Percentiles rank a stretch among this genome's conserved stretches.
Conservation (phyloP, 2,113 vertebrate genomes). For the Planiliza haematocheilus region DNA sequence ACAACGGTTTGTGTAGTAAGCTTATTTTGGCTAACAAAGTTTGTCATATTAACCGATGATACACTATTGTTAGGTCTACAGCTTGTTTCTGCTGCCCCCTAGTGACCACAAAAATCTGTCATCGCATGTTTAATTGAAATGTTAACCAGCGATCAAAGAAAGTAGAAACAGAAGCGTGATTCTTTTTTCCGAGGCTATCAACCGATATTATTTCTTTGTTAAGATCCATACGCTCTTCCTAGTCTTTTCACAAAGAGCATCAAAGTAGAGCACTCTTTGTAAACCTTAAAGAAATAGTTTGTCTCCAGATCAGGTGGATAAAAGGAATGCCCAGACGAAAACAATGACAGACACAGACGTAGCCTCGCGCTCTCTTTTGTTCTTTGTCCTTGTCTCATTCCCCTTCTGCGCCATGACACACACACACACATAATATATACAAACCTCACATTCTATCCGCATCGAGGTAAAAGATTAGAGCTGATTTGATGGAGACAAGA, state of each 20-base stretch:
- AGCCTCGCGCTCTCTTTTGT: constrained; percentile 6
- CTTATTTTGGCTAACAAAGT: no score
- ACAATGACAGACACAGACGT: constrained; percentile 20
- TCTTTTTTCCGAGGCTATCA: background rate
- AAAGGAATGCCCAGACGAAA: constrained; percentile 7
- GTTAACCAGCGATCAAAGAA: no score
- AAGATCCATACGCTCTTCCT: constrained; percentile 20
- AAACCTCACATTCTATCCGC: constrained; percentile 28
- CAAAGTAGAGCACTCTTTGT: constrained; percentile 9
- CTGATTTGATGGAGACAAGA: constrained; percentile 65
- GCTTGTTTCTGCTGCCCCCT: no score
- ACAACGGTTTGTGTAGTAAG: no score
- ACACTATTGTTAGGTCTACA: no score
- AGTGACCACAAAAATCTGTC: no score
- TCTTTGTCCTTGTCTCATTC: constrained; percentile 7
- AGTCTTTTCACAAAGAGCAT: constrained; percentile 29
- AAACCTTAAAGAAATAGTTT: constrained; percentile 28
- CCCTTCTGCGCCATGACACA: constrained; percentile 6
- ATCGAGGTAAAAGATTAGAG: constrained; percentile 67
- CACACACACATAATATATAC: background rate
- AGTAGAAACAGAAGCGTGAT: background rate
- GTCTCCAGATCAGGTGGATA: constrained; percentile 7
- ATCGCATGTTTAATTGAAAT: background rate
- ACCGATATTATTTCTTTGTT: constrained; percentile 32
- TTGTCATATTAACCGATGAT: no score